Percentiles rank a stretch among this genome's conserved stretches.
phyloP scores from a whole-genome alignment of 2,113 vertebrate genomes.

The Pomatostomus ruficeps region DNA sequence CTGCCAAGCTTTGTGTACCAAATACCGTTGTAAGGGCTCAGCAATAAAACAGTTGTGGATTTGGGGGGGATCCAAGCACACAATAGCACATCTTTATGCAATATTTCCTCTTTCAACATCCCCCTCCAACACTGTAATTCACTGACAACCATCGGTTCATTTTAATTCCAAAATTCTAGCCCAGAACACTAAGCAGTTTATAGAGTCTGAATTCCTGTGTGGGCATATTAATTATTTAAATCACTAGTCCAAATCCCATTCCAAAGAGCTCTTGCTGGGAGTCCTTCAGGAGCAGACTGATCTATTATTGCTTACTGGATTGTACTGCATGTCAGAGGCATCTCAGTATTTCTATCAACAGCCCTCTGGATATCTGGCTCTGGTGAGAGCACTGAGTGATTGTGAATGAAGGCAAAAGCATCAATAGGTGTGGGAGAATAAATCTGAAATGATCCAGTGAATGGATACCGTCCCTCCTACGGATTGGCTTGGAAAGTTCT shows the following conservation, averaged over 20 bases:
- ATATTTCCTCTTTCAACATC: slow-evolving; percentile 48
- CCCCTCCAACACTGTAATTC: slow-evolving; percentile 22
- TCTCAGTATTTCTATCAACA: background rate
- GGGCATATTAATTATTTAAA: slow-evolving; percentile 23
- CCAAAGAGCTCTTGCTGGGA: background rate
- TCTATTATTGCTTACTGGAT: background rate
- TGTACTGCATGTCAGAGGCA: background rate
- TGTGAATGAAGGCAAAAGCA: background rate
- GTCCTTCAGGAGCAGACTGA: background rate
- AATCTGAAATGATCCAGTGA: background rate
- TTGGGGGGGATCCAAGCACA: slow-evolving; percentile 43
- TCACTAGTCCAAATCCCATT: background rate
- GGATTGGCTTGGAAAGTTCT: background rate
- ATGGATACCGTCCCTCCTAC: background rate
- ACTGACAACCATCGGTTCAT: background rate
- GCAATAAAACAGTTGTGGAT: slow-evolving; percentile 22
- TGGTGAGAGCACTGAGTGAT: background rate
- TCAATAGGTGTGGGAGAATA: background rate
- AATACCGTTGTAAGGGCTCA: background rate
- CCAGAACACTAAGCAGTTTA: background rate
- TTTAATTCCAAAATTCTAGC: background rate
- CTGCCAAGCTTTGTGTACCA: slow-evolving; percentile 36
- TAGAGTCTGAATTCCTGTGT: background rate
- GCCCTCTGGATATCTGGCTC: background rate
- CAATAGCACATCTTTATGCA: slow-evolving; percentile 47